A percentile compares a stretch with the other conserved stretches of the same genome.
phyloP scores from a whole-genome alignment of 2,113 vertebrate genomes.

The Tetrao urogallus region DNA sequence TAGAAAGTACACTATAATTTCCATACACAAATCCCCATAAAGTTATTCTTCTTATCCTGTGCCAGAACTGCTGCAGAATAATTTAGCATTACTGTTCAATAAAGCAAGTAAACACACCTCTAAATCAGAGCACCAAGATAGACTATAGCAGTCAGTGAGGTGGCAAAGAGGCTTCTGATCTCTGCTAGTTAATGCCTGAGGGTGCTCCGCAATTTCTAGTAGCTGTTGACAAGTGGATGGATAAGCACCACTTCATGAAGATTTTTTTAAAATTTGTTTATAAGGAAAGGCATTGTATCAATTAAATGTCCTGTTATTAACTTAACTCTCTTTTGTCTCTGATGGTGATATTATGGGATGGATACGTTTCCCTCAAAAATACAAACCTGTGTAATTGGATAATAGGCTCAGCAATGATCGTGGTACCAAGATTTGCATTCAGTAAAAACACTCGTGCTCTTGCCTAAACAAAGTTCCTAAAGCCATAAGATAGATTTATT shows the following conservation, averaged over 20 bases:
- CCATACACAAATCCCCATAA: neutral
- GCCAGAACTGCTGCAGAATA: neutral
- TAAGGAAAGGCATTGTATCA: neutral
- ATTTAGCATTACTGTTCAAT: neutral
- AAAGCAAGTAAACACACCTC: neutral
- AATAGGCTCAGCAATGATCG: neutral
- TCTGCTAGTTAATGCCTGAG: neutral
- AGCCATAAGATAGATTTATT: slow-evolving; percentile 44
- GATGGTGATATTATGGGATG: neutral
- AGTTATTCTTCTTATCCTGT: neutral
- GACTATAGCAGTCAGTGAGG: neutral
- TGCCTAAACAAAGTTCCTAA: neutral
- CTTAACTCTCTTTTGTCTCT: neutral
- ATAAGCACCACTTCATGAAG: neutral
- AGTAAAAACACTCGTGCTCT: neutral
- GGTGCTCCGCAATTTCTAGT: neutral
- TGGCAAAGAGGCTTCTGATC: neutral
- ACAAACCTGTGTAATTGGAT: neutral
- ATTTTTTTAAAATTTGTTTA: neutral
- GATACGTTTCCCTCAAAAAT: neutral
- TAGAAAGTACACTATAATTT: neutral
- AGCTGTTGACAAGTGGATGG: neutral
- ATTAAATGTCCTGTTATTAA: neutral
- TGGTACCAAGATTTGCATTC: neutral
- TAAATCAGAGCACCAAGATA: neutral